Conservation (phyloP, 2,113 vertebrate genomes). For the Paradisaea rubra region DNA sequence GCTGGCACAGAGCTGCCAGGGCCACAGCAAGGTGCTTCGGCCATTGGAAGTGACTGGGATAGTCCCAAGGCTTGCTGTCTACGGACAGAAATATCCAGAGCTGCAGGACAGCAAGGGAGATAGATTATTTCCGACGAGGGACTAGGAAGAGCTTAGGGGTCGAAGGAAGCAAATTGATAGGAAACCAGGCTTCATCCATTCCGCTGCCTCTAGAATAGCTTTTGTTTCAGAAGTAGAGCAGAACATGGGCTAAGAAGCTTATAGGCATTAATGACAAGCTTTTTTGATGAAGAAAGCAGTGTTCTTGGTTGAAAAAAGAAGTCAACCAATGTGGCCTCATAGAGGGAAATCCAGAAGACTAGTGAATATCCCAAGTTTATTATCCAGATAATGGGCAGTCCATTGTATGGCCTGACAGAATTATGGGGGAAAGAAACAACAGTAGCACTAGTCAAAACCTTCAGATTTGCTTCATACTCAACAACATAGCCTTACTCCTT, state of each 20-base stretch:
- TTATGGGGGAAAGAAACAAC: not conserved
- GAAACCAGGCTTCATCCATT: not conserved
- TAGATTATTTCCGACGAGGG: not conserved
- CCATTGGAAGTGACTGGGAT: not conserved
- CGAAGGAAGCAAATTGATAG: accelerated
- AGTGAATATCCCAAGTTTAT: not conserved
- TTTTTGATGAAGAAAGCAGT: not conserved
- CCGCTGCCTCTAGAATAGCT: not conserved
- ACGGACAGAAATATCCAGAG: not conserved
- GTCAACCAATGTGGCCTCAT: not conserved
- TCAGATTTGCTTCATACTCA: not conserved
- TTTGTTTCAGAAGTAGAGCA: not conserved
- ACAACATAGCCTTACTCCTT: not conserved
- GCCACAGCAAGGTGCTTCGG: not conserved
- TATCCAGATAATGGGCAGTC: not conserved
- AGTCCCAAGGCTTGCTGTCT: not conserved
- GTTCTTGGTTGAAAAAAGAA: not conserved
- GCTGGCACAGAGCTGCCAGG: not conserved
- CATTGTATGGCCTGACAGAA: not conserved
- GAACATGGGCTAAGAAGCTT: not conserved
- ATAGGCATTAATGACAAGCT: not conserved
- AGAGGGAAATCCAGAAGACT: not conserved
- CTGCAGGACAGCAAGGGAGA: not conserved
- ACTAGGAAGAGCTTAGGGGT: not conserved
- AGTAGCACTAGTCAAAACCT: not conserved